Conservation (phyloP, 2,797 vertebrate genomes). For the Pterois miles region DNA sequence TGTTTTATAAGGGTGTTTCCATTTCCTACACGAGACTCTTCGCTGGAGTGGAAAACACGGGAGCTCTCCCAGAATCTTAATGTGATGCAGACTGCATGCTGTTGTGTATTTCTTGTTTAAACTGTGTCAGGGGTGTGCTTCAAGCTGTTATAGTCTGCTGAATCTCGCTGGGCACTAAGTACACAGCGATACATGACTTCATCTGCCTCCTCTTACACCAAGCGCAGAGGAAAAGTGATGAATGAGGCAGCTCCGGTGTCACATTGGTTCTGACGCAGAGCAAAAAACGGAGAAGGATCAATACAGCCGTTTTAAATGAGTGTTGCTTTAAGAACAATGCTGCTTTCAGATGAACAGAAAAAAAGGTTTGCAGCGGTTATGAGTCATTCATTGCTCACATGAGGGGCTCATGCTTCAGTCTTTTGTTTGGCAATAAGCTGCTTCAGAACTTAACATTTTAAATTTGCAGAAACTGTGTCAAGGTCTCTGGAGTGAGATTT, state of each 20-base stretch:
- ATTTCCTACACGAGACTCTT: constrained; percentile 49
- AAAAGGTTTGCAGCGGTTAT: neutral
- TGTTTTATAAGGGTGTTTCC: constrained; percentile 66
- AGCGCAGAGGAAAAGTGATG: neutral
- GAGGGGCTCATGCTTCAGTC: neutral
- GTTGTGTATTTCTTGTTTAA: constrained; percentile 35
- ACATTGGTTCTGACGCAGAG: neutral
- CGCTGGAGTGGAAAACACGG: constrained; percentile 31
- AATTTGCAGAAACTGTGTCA: neutral
- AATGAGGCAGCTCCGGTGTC: neutral
- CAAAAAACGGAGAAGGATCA: neutral
- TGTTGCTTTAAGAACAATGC: neutral
- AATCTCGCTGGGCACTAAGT: constrained; percentile 11
- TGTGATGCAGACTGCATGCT: constrained; percentile 31
- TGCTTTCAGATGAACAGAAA: neutral
- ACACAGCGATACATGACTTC: constrained; percentile 22
- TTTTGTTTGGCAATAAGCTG: neutral
- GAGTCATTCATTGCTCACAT: constrained; percentile 31
- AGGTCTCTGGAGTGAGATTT: neutral
- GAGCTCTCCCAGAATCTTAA: constrained; percentile 48
- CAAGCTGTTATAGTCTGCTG: constrained; percentile 27
- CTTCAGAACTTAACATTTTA: neutral
- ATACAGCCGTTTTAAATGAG: neutral
- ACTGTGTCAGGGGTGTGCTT: constrained; percentile 29
- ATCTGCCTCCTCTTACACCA: constrained; percentile 11